phyloP scores from a whole-genome alignment of 1,140 invertebrate genomes.

The Musca vetustissima region DNA sequence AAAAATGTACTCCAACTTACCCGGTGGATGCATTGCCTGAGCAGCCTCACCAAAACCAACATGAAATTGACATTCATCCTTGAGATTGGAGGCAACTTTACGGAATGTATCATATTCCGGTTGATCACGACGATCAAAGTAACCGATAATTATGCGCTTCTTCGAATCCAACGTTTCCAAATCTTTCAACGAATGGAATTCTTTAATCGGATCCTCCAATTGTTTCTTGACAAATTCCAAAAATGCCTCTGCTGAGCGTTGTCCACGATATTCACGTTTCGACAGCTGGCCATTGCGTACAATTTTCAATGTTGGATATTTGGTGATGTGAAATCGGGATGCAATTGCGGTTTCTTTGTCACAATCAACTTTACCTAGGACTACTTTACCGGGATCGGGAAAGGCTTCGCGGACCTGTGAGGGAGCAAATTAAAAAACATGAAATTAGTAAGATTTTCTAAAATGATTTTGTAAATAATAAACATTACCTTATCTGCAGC shows the following conservation, averaged over 20 bases:
- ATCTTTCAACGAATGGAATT: conserved; percentile 75
- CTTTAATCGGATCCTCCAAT: conserved; percentile 84
- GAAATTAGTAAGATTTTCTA: conserved; percentile 15
- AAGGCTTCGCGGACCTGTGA: conserved; percentile 65
- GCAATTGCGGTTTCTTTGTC: conserved; percentile 86
- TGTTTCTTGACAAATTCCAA: conserved; percentile 86
- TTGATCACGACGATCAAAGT: conserved; percentile 82
- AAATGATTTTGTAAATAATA: background rate
- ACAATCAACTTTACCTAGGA: conserved; percentile 97
- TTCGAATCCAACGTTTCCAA: conserved; percentile 80
- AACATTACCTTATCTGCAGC: conserved; percentile 85
- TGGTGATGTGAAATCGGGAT: conserved; percentile 90
- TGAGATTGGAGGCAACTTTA: conserved; percentile 82
- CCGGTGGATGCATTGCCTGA: conserved; percentile 79
- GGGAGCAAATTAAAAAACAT: background rate
- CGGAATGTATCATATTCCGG: conserved; percentile 79
- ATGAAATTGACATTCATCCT: conserved; percentile 95
- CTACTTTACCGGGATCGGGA: conserved; percentile 79
- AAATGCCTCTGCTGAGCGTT: conserved; percentile 76
- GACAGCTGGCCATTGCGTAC: conserved; percentile 90
- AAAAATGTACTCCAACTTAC: conserved; percentile 48
- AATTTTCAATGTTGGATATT: conserved; percentile 98
- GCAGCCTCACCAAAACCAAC: conserved; percentile 88
- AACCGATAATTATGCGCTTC: conserved; percentile 91
- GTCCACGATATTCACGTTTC: conserved; percentile 92